Percentiles rank a stretch among this genome's conserved stretches.
Evolutionary conservation across 2,797 vertebrate genomes (phyloP).

Genomic region (Tiaroga cobitis): DNA sequence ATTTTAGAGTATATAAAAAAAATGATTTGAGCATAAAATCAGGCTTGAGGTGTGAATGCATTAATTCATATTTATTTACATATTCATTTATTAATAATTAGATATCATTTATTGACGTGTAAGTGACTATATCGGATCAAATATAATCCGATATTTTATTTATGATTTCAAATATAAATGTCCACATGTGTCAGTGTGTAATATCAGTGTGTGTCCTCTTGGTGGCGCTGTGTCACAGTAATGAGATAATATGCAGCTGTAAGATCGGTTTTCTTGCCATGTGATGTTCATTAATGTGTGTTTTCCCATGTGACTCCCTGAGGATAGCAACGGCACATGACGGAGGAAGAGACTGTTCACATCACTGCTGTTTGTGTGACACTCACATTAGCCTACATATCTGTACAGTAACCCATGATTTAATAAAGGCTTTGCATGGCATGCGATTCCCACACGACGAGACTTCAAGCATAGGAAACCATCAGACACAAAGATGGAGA

Average conservation of each 20-base stretch:
- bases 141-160: too few species aligned
- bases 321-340: background rate
- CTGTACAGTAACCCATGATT: background rate
- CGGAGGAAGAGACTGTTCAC: background rate
- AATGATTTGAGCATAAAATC: background rate
- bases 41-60: background rate
- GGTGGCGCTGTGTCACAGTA: constrained; percentile 52
- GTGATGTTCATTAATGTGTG: constrained; percentile 11
- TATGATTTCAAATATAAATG: background rate
- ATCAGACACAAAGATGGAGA: constrained; percentile 3
- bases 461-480: background rate
- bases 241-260: background rate
- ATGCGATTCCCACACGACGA: background rate
- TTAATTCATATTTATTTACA: background rate
- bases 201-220: constrained; percentile 42
- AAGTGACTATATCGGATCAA: background rate
- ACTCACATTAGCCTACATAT: background rate
- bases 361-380: background rate
- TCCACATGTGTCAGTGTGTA: constrained; percentile 2
- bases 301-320: background rate
- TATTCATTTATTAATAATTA: background rate
- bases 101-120: background rate
- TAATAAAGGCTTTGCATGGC: background rate
- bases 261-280: background rate
- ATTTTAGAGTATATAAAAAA: too few species aligned